Evolutionary conservation across 2,888 invertebrate genomes (phyloP), one percentile per base, ranked within the genome.

Genomic region (Belgica antarctica): DNA sequence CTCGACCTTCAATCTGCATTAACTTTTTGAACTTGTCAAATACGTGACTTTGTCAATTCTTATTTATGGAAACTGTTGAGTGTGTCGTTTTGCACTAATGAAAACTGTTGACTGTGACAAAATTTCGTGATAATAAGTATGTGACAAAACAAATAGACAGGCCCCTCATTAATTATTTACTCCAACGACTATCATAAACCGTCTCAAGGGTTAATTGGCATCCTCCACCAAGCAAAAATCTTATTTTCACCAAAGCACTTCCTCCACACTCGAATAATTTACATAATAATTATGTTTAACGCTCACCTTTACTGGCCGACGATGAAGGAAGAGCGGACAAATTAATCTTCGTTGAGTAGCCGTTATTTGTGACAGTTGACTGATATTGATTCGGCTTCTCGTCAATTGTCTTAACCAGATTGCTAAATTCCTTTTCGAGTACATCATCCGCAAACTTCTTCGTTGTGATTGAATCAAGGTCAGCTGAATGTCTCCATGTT

Each of bases 291-390:
- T 25, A 12, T 12, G 15, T 12, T 7, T 3, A 12, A 46, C 24
- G 31, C 68, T 68, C 68, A 68, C 68, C 68, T 66, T 66, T 66
- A 28, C 17, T 57, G 19, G 24, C 7, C 7, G 57, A 4, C 27
- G 59, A 25, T 27, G 59, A n/a, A 7, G 68, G 57, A 27, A 57
- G 25, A 47, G 68, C 24, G 10, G 68, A 68, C 22, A 68, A 61
- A 57, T 68, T 71, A 27, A 62, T 71, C 66, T 68, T 63, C 25
- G 63, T 63, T 34, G 47, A 52, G 41, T 62, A 68, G 10, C 68
- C 71, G 36, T 41, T 68, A 22, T 47, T 68, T 7, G 25, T 68
- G 68, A 52, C 52, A 10, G 68, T 57, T 15, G 68, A 31, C 19
- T 68, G 28, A 68, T 12, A 28, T 15, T 52, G 22, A 1, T 7